These are phyloP conservation scores for Odocoileus virginianus DNA, from an alignment of 2,113 vertebrate genomes.

Conservation along the genomic window DNA sequence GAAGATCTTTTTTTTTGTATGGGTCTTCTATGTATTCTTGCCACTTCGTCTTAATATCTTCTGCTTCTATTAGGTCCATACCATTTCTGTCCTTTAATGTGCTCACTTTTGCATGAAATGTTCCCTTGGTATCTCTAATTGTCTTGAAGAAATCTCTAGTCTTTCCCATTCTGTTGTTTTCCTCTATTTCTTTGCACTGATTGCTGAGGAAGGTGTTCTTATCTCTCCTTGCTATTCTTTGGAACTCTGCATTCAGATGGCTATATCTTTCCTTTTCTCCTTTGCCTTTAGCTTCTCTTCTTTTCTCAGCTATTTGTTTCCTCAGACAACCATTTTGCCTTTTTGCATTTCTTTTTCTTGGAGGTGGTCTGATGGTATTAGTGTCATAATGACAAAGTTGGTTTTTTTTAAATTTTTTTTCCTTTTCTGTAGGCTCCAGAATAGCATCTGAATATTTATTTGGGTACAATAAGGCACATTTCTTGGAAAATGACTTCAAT, in stretches of 20 bases:
- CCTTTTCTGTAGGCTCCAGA: background rate
- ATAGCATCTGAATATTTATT: background rate
- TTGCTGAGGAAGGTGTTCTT: accelerated
- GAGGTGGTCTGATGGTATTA: background rate
- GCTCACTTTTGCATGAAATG: background rate
- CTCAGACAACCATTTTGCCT: background rate
- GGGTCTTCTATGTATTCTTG: background rate
- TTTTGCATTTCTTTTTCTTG: background rate
- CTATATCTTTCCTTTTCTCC: background rate
- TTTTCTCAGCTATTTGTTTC: background rate
- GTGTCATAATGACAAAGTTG: background rate
- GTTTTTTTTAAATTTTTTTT: background rate
- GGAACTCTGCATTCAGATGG: background rate
- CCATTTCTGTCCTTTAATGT: background rate
- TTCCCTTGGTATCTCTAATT: background rate
- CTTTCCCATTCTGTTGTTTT: background rate
- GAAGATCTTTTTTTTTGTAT: background rate
- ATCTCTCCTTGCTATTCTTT: background rate
- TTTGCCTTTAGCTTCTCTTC: background rate
- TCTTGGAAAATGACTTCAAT: background rate
- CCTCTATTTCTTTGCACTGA: background rate
- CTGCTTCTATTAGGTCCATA: background rate
- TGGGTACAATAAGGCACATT: background rate
- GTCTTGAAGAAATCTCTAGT: background rate
- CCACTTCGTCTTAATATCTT: background rate